Conservation (phyloP, 2,888 invertebrate species). For the Dryadula phaetusa region DNA sequence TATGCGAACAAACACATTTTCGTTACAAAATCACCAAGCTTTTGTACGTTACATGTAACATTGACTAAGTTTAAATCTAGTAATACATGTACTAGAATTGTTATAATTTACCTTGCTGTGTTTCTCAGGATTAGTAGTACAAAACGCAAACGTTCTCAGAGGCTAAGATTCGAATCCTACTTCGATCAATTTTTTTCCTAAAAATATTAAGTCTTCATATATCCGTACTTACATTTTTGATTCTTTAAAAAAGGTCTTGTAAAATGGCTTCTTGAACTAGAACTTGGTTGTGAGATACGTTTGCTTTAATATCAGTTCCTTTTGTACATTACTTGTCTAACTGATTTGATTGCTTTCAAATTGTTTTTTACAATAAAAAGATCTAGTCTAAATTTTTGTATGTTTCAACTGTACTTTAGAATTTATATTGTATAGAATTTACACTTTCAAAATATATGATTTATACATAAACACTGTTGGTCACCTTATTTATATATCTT, state of each 20-base stretch:
- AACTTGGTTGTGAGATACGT: neutral
- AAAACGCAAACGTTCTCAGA: no score
- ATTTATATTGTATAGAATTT: slow-evolving; percentile 39
- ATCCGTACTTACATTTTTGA: neutral
- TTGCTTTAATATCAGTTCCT: neutral
- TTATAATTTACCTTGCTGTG: neutral
- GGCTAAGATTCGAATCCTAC: no score
- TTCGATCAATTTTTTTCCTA: no score
- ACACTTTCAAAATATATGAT: slow-evolving; percentile 36
- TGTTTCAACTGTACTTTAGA: slow-evolving; percentile 42
- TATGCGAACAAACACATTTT: neutral
- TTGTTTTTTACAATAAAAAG: slow-evolving; percentile 32
- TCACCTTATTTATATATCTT: no score
- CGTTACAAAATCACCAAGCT: neutral
- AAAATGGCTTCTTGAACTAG: neutral
- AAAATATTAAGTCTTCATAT: no score
- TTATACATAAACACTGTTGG: neutral
- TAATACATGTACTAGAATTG: neutral
- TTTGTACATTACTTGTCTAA: neutral
- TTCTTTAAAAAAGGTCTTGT: neutral
- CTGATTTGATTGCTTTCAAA: neutral
- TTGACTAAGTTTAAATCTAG: neutral
- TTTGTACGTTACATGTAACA: neutral
- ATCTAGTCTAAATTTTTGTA: slow-evolving; percentile 50
- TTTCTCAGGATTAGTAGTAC: no score